These are phyloP conservation scores for Steatocranus sp. DNA, from an alignment of 2,797 vertebrate genomes.

Conservation along the genomic window DNA sequence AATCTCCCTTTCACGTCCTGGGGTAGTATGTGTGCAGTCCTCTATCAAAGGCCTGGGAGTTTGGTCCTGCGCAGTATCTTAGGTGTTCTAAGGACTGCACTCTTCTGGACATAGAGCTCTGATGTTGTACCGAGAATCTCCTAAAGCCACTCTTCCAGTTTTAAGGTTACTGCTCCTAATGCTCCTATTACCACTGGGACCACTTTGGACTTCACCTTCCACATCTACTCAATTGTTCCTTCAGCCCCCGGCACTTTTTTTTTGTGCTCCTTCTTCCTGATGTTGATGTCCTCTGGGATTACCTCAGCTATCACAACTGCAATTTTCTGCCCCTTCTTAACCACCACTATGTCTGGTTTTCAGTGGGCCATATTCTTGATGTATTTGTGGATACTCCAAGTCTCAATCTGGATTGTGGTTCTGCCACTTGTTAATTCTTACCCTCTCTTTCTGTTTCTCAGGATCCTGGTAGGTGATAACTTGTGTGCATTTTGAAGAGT, in stretches of 20 bases:
- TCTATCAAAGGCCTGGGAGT: background rate
- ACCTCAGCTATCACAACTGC: background rate
- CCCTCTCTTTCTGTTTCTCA: background rate
- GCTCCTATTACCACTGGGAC: background rate
- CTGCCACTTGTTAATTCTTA: background rate
- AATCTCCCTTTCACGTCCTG: background rate
- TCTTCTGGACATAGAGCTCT: background rate
- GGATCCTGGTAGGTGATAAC: background rate
- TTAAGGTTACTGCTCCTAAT: background rate
- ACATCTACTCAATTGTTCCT: background rate
- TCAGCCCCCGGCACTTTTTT: background rate
- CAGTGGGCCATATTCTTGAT: background rate
- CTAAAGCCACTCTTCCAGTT: background rate
- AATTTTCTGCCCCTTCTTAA: background rate
- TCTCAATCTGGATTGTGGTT: background rate
- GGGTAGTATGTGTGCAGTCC: background rate
- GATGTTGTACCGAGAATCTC: background rate
- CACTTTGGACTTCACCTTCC: background rate
- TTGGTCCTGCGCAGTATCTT: background rate
- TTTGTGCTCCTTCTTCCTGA: background rate
- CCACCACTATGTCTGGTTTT: background rate
- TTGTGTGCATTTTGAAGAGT: background rate
- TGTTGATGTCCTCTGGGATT: background rate
- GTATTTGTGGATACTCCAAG: background rate
- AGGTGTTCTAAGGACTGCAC: background rate